Evolutionary conservation across 2,113 vertebrate genomes (phyloP).

Genomic region (Candoia aspera): DNA sequence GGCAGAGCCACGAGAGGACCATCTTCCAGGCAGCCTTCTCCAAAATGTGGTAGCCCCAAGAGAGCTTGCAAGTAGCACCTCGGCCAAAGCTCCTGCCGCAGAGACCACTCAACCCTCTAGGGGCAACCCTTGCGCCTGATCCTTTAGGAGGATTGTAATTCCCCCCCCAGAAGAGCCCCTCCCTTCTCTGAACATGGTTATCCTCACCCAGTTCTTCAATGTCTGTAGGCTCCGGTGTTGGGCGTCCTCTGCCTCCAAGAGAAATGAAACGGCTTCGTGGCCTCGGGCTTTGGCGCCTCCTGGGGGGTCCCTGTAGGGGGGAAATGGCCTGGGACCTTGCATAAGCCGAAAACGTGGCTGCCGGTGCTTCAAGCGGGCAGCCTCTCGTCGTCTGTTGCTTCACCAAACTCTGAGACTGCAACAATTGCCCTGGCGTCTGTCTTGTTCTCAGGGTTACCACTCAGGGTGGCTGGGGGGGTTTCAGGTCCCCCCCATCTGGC

Average conservation of each 20-base stretch:
- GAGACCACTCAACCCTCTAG: not conserved
- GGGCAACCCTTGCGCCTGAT: not conserved
- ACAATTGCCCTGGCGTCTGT: accelerated
- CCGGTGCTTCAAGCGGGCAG: not conserved
- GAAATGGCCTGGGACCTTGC: not conserved
- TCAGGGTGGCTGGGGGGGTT: not conserved
- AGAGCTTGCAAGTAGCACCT: not conserved
- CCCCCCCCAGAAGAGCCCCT: not conserved
- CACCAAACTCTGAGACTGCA: not conserved
- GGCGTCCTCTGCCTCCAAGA: accelerated
- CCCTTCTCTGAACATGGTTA: too few relatives aligned
- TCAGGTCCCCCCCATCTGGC: not conserved
- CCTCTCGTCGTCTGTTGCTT: not conserved
- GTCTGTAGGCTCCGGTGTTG: not conserved
- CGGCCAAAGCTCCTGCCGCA: not conserved
- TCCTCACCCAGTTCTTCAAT: not conserved
- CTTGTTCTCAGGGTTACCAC: too few relatives aligned
- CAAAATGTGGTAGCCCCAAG: too few relatives aligned
- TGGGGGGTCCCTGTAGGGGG: not conserved
- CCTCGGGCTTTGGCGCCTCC: not conserved
- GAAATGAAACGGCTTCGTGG: not conserved
- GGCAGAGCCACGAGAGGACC: too few relatives aligned
- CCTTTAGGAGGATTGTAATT: not conserved
- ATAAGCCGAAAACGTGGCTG: not conserved
- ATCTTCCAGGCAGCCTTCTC: not conserved